These are phyloP conservation scores for Protodeltote pygarga DNA, from an alignment of 2,888 invertebrate species.

Conservation along the genomic window DNA sequence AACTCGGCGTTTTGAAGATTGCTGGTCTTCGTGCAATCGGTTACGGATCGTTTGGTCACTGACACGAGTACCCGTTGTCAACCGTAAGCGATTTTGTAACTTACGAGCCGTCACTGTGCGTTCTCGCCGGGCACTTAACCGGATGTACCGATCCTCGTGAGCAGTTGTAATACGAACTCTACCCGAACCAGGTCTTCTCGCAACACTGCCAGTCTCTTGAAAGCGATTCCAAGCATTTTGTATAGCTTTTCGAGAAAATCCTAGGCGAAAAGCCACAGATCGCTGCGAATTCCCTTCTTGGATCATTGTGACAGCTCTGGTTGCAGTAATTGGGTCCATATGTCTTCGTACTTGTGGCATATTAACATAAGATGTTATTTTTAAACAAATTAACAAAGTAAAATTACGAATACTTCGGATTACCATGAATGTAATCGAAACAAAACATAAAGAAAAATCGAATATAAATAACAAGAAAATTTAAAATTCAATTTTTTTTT, in stretches of 20 bases:
- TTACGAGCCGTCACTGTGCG: neutral
- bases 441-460: too few relatives aligned
- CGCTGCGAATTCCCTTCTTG: slow-evolving; percentile 6
- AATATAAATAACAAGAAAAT: too few relatives aligned
- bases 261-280: neutral
- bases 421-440: too few relatives aligned
- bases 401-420: too few relatives aligned
- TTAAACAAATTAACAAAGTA: too few relatives aligned
- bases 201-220: slow-evolving; percentile 1
- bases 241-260: neutral
- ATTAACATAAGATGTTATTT: too few relatives aligned
- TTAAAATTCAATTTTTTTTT: too few relatives aligned
- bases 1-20: neutral
- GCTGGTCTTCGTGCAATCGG: neutral
- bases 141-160: neutral
- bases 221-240: slow-evolving; percentile 5
- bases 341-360: neutral
- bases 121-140: neutral
- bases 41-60: slow-evolving; percentile 2
- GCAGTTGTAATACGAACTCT: slow-evolving; percentile 1
- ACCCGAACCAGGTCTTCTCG: neutral
- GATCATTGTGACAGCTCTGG: neutral
- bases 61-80: neutral
- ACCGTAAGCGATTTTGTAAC: neutral
- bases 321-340: neutral